Evolutionary conservation across 30 jellyfish, hydroid and myxozoan species (phyloP), one percentile per base, ranked within the genome.

Genomic region (Calvadosia cruxmelitensis): DNA sequence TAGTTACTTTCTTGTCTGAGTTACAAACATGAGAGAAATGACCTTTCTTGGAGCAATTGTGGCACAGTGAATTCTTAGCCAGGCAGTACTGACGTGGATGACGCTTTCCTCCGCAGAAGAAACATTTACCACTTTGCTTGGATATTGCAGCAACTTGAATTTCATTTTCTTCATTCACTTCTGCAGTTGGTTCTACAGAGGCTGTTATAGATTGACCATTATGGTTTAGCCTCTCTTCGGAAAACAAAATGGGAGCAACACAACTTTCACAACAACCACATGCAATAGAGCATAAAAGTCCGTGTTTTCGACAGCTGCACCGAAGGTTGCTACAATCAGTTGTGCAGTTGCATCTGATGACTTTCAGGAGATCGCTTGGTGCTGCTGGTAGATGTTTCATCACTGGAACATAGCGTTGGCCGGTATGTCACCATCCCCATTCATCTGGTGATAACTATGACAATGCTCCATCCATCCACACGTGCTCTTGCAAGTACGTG

Each of bases 361-460:
- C 63, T 34, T 34, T 68, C 27, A 63, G 50, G 3, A 75, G 79
- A 48, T 65, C 31, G 30, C 62, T 70, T 63, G 78, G 85, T 42
- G 85, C 79, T 53, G 78, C 34, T n/a, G 78, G 78, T 49, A 75
- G 71, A 53, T 53, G 29, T 49, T 70, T 63, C n/a, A 64, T 33
- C 27, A 23, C 20, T 27, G 78, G 85, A 63, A 63, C 27, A 27
- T 51, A 64, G 63, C 48, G 34, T 35, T 32, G 71, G 52, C 24
- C 31, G 52, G 34, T 75, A 25, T 29, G 5, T 35, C 13, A 2
- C 85, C 85, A 75, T 50, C 85, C 85, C 79, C 79, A 64, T 48
- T 75, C 66, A n/a, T n/a, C n/a, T n/a, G n/a, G n/a, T n/a, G n/a
- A n/a, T n/a, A n/a, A n/a, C n/a, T n/a, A n/a, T n/a, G n/a, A n/a